Evolutionary conservation across 2,888 invertebrate genomes (phyloP), one percentile per base, ranked within the genome.

Genomic region (Heteromurus nitidus): DNA sequence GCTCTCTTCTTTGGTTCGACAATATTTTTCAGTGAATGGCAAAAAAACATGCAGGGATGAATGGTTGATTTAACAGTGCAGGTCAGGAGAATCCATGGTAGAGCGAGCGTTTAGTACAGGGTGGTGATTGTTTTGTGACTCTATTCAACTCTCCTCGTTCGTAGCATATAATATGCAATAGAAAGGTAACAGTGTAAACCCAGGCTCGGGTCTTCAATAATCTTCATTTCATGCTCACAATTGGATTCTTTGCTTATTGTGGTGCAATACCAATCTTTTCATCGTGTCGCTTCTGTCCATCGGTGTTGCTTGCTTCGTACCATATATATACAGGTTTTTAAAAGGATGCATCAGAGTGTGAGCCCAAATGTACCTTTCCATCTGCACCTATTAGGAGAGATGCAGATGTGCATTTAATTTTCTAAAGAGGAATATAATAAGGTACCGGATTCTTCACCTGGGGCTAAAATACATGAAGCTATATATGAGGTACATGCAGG

Each of bases 401-500:
- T 64, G 64, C 64, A 64, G 64, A 64, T 64, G 64, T 64, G 64
- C 42, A 64, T 42, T 64, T 64, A n/a, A n/a, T n/a, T n/a, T n/a
- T n/a, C n/a, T n/a, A n/a, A 13, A 44, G 16, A 16, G 26, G 67
- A 26, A 44, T 67, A 26, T 22, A 47, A 67, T 44, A 42, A 22
- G 42, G 47, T 67, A 67, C 67, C 47, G 47, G 64, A 64, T 64
- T 64, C n/a, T 47, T 67, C 47, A 67, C 67, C 67, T 67, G 67
- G 47, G 67, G 67, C 67, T 1, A 67, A 67, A 47, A 64, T 60
- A 3, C 26, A n/a, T n/a, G 36, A 36, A 36, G 11, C 16, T 47
- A 47, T 47, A n/a, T 47, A 11, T 47, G 47, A 11, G 11, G 47
- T n/a, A 47, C 3, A 47, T 47, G 47, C 11, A 47, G 47, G 47